Evolutionary conservation across 2,888 invertebrate genomes (phyloP).

Genomic region (Minunthozetes semirufus): DNA sequence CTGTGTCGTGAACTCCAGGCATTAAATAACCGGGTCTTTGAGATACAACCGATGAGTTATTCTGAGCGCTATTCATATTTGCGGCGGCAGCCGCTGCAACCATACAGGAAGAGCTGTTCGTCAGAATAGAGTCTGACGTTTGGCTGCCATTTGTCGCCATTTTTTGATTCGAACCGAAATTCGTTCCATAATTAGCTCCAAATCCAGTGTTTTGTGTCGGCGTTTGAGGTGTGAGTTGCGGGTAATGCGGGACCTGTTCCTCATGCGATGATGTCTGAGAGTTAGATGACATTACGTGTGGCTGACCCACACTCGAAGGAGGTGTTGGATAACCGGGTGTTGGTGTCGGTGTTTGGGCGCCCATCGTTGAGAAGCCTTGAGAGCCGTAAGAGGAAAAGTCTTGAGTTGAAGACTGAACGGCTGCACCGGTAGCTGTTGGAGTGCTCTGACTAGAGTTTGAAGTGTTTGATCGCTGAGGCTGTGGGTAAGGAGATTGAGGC

Average conservation of each 20-base stretch:
- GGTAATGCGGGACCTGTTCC: constrained; percentile 32
- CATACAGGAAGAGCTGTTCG: constrained; percentile 32
- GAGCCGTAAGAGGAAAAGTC: constrained; percentile 34
- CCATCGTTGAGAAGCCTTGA: constrained; percentile 18
- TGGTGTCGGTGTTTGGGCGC: constrained; percentile 33
- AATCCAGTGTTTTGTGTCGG: constrained; percentile 33
- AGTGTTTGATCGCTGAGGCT: constrained; percentile 30
- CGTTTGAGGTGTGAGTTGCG: constrained; percentile 11
- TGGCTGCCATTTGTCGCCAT: constrained; percentile 12
- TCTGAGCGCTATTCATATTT: not conserved
- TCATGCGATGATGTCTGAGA: constrained; percentile 16
- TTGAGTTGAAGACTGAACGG: constrained; percentile 3
- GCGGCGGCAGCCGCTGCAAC: constrained; percentile 33
- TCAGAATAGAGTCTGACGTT: constrained; percentile 7
- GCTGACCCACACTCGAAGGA: constrained; percentile 37
- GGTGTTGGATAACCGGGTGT: constrained; percentile 38
- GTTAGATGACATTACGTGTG: constrained; percentile 34
- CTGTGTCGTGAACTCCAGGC: not conserved
- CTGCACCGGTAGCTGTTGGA: constrained; percentile 24
- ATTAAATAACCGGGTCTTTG: not conserved
- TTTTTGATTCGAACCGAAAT: constrained; percentile 21
- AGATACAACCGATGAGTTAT: not conserved
- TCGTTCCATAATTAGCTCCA: not conserved
- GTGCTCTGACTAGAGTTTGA: constrained; percentile 37
- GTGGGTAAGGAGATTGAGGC: constrained; percentile 34